phyloP scores from a whole-genome alignment of 1,140 invertebrate genomes.

The Lepeophtheirus salmonis region DNA sequence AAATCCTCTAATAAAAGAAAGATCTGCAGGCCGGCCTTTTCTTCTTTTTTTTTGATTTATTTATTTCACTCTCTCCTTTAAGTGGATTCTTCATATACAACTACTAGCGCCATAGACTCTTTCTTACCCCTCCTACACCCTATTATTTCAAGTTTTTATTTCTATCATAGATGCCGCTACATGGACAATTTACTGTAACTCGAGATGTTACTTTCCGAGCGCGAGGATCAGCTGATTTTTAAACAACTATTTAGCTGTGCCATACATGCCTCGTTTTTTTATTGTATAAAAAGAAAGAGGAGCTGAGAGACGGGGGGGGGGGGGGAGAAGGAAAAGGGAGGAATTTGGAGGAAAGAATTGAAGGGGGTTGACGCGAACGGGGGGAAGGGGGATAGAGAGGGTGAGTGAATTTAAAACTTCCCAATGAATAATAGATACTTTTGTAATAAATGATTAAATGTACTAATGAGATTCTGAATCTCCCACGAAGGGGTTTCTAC shows the following conservation, averaged over 20 bases:
- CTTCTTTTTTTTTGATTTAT: too few species aligned
- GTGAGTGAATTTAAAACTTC: not conserved
- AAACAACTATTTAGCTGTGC: not conserved
- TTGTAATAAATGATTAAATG: not conserved
- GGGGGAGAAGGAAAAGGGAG: not conserved
- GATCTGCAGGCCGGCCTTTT: not conserved
- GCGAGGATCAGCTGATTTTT: not conserved
- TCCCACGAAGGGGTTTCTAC: not conserved
- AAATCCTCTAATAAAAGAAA: not conserved
- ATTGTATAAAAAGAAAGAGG: not conserved
- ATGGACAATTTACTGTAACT: not conserved
- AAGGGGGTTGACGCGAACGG: not conserved
- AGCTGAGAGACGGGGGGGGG: not conserved
- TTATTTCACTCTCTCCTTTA: not conserved
- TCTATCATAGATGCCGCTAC: not conserved
- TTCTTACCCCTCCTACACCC: too few species aligned
- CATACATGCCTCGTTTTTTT: not conserved
- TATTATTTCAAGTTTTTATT: too few species aligned
- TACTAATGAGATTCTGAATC: not conserved
- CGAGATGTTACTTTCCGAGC: not conserved
- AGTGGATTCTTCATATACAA: not conserved
- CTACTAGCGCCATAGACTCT: not conserved
- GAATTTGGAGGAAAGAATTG: not conserved
- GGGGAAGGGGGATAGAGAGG: not conserved
- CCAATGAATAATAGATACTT: too few species aligned